phyloP scores from a whole-genome alignment of 64 coral and sea anemone species.

The Platygyra sinensis region DNA sequence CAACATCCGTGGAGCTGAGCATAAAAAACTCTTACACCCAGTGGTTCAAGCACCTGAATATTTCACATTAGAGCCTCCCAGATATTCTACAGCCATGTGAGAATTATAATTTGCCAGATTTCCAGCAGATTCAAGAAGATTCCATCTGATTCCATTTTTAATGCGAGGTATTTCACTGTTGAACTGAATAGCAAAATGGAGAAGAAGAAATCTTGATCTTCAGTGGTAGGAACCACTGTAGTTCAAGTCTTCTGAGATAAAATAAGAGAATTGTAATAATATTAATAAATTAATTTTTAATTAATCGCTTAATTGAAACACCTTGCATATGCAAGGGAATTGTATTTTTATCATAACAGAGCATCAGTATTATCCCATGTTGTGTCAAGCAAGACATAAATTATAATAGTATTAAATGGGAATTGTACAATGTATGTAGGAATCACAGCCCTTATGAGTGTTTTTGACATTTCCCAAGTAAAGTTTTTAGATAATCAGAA shows the following conservation, averaged over 20 bases:
- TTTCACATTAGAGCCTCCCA: conserved; percentile 52
- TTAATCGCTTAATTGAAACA: background rate
- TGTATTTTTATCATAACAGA: background rate
- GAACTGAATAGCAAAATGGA: background rate
- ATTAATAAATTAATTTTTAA: background rate
- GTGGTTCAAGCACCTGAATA: conserved; percentile 64
- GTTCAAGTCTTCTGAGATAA: background rate
- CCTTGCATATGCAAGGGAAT: background rate
- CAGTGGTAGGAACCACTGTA: no score
- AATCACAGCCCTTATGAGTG: no score
- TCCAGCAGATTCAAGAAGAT: no score
- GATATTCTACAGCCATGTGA: conserved; percentile 18
- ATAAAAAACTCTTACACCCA: conserved; percentile 85
- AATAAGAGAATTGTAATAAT: background rate
- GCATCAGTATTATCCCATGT: no score
- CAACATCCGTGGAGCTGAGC: conserved; percentile 92
- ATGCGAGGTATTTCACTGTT: background rate
- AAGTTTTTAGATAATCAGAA: no score
- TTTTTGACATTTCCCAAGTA: no score
- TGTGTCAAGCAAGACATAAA: no score
- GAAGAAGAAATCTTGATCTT: no score
- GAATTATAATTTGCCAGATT: background rate
- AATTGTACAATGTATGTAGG: no score
- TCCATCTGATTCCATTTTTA: no score
- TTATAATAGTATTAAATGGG: no score